Conservation (phyloP, 2,113 vertebrate species). For the Benitochromis conjunctus region DNA sequence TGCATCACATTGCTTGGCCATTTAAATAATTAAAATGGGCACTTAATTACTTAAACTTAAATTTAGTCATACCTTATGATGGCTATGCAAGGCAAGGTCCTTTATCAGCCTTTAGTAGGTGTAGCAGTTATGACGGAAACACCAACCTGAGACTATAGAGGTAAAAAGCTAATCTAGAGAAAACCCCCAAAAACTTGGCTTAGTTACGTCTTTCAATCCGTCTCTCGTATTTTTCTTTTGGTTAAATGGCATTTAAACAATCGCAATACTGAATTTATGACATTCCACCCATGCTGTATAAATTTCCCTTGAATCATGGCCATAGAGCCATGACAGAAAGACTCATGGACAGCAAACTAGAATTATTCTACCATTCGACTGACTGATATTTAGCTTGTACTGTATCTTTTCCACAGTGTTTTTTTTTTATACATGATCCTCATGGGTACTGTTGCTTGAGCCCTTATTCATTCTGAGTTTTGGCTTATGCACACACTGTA, state of each 20-base stretch:
- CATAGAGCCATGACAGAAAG: not conserved
- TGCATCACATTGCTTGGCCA: accelerated
- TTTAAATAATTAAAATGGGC: not conserved
- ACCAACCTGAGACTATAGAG: not conserved
- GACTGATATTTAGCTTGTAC: not conserved
- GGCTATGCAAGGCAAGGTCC: not conserved
- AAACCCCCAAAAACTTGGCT: not conserved
- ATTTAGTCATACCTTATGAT: not conserved
- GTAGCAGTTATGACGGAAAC: not conserved
- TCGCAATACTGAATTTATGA: not conserved
- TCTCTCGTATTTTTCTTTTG: not conserved
- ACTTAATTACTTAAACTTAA: not conserved
- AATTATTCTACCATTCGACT: not conserved
- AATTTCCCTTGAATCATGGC: not conserved
- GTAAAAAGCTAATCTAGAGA: not conserved
- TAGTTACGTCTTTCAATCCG: not conserved
- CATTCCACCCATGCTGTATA: not conserved
- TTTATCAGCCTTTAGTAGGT: not conserved
- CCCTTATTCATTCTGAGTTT: not conserved
- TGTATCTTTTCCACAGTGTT: not conserved
- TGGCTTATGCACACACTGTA: not conserved
- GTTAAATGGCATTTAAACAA: not conserved
- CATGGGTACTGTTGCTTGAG: not conserved
- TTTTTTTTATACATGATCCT: not conserved
- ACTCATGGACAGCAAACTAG: not conserved